These are phyloP conservation scores for Mixornis gularis DNA, from an alignment of 2,113 vertebrate species.

Conservation along the genomic window DNA sequence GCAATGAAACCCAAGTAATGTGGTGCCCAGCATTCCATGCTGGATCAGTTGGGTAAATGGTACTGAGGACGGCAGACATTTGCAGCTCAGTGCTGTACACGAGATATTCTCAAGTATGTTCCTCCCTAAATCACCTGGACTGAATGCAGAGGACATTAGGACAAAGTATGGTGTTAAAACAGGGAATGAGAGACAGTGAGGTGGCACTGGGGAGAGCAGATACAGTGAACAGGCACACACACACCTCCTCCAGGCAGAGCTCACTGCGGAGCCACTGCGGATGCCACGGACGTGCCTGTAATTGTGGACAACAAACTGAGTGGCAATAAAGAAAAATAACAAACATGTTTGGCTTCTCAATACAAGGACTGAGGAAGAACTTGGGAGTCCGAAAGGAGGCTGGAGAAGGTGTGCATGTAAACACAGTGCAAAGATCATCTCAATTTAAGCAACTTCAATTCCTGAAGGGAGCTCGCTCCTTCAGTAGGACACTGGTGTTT, in stretches of 20 bases:
- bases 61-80: neutral
- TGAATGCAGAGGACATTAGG: neutral
- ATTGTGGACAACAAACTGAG: neutral
- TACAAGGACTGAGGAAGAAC: neutral
- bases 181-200: neutral
- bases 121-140: neutral
- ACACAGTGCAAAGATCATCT: neutral
- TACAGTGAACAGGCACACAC: neutral
- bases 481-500: neutral
- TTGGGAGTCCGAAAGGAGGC: neutral
- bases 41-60: neutral
- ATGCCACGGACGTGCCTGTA: fast-evolving
- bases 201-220: neutral
- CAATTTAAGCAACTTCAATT: neutral
- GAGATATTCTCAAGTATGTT: neutral
- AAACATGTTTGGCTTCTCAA: neutral
- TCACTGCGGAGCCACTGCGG: fast-evolving
- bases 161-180: neutral
- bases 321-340: neutral
- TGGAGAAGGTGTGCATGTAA: neutral
- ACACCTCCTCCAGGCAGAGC: neutral
- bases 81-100: neutral
- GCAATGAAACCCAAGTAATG: neutral
- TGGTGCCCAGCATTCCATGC: neutral
- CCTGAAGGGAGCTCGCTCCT: neutral